Base-by-base conservation (phyloP, 2,797 vertebrate genomes). In the Lepidocolaptes lacrymiger region DNA sequence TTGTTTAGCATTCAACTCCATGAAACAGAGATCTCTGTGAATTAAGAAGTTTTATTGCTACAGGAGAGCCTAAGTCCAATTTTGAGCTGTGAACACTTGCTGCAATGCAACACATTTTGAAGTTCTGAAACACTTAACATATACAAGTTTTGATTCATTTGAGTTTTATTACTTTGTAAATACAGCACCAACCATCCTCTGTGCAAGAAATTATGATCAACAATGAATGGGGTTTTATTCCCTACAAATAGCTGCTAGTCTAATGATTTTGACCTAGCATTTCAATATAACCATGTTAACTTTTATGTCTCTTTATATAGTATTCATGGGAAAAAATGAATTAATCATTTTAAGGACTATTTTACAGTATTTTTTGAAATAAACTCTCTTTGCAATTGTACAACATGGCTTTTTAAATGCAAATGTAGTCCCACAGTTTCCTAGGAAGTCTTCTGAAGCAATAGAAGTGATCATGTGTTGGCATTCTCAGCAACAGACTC, bases 381-480 rank as follows among this genome's bases (percentile, higher is more conserved):
- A 89, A 97, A 89, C 21, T 91, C 44, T 71, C 46, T 96, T 96
- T 68, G 56, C 69, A 90, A 93, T 91, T 85, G 69, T 41, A 76
- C 80, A 95, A 68, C 78, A 80, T 59, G 76, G 30, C 37, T 96
- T 98, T 97, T 97, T 85, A 97, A 97, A 97, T 97, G 88, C 83
- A 97, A 98, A 97, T 97, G 76, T 77, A 86, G 36, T 77, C 77
- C 55, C 63, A 61, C 7, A 23, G 74, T 79, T 97, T 96, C 63
- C 91, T 95, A 87, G 96, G 95, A 90, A 92, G 71, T 78, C 87
- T 95, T 93, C 89, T 72, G 74, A 89, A 93, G 95, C 85, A 89
- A 85, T 62, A 63, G 58, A 93, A 88, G 61, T 80, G 96, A 96
- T 98, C 97, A 95, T 89, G 85, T 95, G 91, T 93, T 97, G 96